Base-by-base conservation (phyloP, 2,888 invertebrate genomes). In the Phanerotoma sp. region DNA sequence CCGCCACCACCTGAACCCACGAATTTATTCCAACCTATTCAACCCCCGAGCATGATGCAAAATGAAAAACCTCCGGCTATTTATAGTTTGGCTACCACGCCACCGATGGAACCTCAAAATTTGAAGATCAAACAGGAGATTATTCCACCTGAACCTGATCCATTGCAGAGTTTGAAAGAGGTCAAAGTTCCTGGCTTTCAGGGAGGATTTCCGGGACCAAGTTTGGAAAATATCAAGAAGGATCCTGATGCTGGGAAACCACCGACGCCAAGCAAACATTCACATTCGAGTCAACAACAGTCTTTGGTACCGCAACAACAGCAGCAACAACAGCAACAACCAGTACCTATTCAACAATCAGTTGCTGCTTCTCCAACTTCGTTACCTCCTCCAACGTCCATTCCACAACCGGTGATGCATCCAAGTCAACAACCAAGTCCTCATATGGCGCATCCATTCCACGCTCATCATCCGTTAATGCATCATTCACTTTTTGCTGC, bases 161-260 rank as follows among this genome's bases (percentile, higher is more conserved):
- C 90, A 3, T 72, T 90, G 60, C 89, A 90, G 69, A 88, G 88
- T 62, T 78, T 90, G 7, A 88, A 89, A 71, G 89, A 89, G 74
- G 89, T 90, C 1, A 89, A 89, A 80, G 88, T 89, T 7, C 87
- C 88, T 33, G 87, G 88, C 30, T 86, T 85, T 70, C 83, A 85
- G 55, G 81, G 84, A 40, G 82, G 83, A 46, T 84, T 85, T 70
- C 79, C 84, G 41, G 87, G 87, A 6, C 86, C 88, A 15, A 81
- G 84, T 63, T 79, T 87, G 64, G 87, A 88, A 40, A 85, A 84
- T 66, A 88, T 89, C 58, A 89, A 89, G 72, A 88, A 88, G 64
- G 88, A 89, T 73, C 87, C 87, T 15, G 88, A 88, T 42, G 66
- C 74, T 3, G 70, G 74, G 41, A 73, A 72, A 50, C 74, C 74